Evolutionary conservation across 2,113 vertebrate species (phyloP), one percentile per base, ranked within the genome.

Genomic region (Hiodon tergisus): DNA sequence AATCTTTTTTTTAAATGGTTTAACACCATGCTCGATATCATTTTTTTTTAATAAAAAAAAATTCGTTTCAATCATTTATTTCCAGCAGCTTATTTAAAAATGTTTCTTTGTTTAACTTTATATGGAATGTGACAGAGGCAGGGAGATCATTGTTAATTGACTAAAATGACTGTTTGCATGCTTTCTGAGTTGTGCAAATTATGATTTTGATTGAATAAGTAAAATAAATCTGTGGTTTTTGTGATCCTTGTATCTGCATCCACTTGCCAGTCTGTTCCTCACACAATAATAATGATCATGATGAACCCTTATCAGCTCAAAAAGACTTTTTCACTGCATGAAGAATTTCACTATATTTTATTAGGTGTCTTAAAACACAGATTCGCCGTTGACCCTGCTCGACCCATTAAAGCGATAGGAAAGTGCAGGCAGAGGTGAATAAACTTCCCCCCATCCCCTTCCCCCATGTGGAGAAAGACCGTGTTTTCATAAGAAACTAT

Each of bases 361-460:
- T 31, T 31, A 31, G 31, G 31, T 0, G 31, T 31, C 31, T 31
- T 31, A 31, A 31, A 31, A 31, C 31, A 31, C 31, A 74, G 51
- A 55, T 54, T 58, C 46, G 63, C 47, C 46, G 54, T 7, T 10
- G 63, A 75, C 55, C 46, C 31, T 7, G 31, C 5, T 67, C 70
- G 66, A 70, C 67, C 53, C 46, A 8, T 2, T 8, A 0, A 4
- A 54, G 16, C 8, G 52, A 17, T 50, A 53, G 47, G 16, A 75
- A 61, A 59, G 68, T 50, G 11, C 52, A 46, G 3, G 51, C 48
- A 5, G 31, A 73, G 58, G 77, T 76, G 75, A 74, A 67, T 48
- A 76, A 78, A 78, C 72, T 17, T 50, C 7, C 13, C 51, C 7
- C 4, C 59, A 9, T 13, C 51, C 53, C 80, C 53, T 77, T 78